Percentiles rank a stretch among this genome's conserved stretches.
These are phyloP conservation scores for Melanerpes formicivorus DNA, from an alignment of 2,113 vertebrate genomes.

Conservation along the genomic window DNA sequence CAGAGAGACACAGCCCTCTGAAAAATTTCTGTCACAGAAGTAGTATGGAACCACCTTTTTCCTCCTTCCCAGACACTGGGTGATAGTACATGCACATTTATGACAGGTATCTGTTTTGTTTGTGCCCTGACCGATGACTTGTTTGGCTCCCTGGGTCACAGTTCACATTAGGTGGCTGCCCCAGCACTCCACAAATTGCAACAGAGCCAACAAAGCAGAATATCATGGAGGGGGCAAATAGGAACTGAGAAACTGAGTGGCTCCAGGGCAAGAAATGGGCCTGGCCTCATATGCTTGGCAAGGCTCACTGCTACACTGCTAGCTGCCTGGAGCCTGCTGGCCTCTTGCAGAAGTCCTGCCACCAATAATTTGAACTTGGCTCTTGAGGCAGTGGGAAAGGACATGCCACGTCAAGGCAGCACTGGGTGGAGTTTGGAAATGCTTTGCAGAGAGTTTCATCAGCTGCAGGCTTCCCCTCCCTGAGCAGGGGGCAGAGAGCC, in stretches of 20 bases:
- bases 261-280: not conserved
- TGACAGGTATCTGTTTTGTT: not conserved
- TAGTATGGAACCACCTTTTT: not conserved
- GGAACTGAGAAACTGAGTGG: not conserved
- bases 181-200: not conserved
- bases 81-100: not conserved
- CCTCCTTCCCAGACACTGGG: not conserved
- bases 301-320: fast-evolving
- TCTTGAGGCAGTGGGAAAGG: not conserved
- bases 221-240: fast-evolving
- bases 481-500: too few species aligned
- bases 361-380: not conserved
- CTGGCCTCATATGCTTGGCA: not conserved
- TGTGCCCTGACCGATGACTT: not conserved
- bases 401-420: not conserved
- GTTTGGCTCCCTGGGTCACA: not conserved
- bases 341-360: not conserved
- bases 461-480: not conserved
- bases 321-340: not conserved
- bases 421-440: not conserved
- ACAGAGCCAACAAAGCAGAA: not conserved
- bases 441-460: slow-evolving; percentile 7
- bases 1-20: not conserved
- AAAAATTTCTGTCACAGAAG: not conserved
- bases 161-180: not conserved